A percentile compares a stretch with the other conserved stretches of the same genome.
phyloP scores from a whole-genome alignment of 2,888 invertebrate genomes.

The Brenthis ino region DNA sequence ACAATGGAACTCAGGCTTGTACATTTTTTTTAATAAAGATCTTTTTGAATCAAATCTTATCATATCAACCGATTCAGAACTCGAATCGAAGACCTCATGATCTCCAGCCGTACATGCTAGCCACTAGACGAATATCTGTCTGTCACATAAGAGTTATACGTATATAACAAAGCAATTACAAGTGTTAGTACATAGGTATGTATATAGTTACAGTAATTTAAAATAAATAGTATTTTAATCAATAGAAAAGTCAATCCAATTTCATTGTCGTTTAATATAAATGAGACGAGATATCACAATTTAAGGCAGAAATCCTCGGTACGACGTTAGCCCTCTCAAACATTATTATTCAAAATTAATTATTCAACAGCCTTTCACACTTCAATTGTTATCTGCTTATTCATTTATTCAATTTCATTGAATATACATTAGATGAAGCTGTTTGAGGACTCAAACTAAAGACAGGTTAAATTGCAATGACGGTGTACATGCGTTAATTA shows the following conservation, averaged over 20 bases:
- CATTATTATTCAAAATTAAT: slow-evolving; percentile 18
- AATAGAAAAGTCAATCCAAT: slow-evolving; percentile 11
- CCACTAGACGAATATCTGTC: too few species aligned
- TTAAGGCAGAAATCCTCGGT: slow-evolving; percentile 18
- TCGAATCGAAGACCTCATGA: too few species aligned
- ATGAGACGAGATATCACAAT: slow-evolving; percentile 14
- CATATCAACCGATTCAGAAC: too few species aligned
- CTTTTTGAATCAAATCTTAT: too few species aligned
- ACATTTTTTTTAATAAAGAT: too few species aligned
- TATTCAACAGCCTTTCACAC: slow-evolving; percentile 20
- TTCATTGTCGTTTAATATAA: slow-evolving; percentile 15
- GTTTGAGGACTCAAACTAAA: neutral
- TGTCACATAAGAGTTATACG: neutral
- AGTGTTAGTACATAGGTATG: neutral
- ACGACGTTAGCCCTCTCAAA: slow-evolving; percentile 14
- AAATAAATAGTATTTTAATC: neutral
- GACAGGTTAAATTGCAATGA: neutral
- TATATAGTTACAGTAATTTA: neutral
- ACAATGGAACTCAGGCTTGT: too few species aligned
- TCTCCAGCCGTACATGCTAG: too few species aligned
- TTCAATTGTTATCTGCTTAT: slow-evolving; percentile 16
- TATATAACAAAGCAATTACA: neutral
- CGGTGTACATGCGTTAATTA: neutral
- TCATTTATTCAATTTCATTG: slow-evolving; percentile 16
- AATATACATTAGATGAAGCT: slow-evolving; percentile 11